Base-by-base conservation (phyloP, 2,113 vertebrate species). In the Semicossyphus pulcher region DNA sequence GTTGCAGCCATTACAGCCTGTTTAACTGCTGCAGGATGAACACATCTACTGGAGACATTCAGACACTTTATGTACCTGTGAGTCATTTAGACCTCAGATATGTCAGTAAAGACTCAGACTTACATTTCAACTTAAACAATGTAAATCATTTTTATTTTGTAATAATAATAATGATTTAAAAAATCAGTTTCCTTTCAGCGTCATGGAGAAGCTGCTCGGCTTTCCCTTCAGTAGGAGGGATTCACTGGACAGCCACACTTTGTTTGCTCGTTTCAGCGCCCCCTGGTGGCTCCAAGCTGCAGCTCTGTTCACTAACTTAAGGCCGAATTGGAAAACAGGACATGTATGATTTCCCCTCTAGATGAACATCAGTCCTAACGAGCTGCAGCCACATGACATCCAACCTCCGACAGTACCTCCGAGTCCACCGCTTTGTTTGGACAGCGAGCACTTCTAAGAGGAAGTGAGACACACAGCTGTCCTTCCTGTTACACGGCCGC, bases 401-500 rank as follows among this genome's bases (percentile, higher is more conserved):
- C n/a, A 59, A 5, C 67, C 67, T 53, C 5, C 0, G 9, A 36
- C 69, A 16, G 15, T 3, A 3, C 1, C 31, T 4, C 2, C 0
- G 26, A 36, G 18, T 42, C 36, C 7, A 1, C 1, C 4, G 14
- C 39, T 48, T 11, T 39, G 25, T n/a, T 61, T 53, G 32, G 39
- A 69, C 32, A 1, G 16, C 2, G 23, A 45, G 6, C 23, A 41
- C 52, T 66, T 75, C 37, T 67, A 60, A 69, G 56, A 5, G 41
- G 42, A 8, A 7, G 16, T 5, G 29, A n/a, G 31, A 70, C 12
- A 18, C 16, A 71, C 39, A 57, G 32, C 39, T 31, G 32, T 53
- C 26, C 79, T 41, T 64, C 74, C 63, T 9, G 54, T 57, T 37
- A 36, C 39, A 10, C 20, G 0, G 52, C 25, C 11, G 21, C 72